A percentile compares a stretch with the other conserved stretches of the same genome.
Conservation (phyloP, 2,113 vertebrate species). For the Peromyscus californicus region DNA sequence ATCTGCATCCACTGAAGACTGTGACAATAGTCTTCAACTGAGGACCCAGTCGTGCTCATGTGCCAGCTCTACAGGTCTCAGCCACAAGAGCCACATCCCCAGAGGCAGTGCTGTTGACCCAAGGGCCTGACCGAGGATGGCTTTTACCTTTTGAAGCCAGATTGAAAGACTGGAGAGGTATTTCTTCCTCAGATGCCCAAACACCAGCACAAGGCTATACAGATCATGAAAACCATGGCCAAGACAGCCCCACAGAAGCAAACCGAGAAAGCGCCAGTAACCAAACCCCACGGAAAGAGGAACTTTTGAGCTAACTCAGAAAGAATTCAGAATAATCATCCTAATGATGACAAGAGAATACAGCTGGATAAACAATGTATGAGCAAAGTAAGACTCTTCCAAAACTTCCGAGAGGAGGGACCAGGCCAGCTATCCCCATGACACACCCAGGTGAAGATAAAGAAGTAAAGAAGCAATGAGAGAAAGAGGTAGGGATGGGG, state of each 20-base stretch:
- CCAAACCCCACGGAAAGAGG: neutral
- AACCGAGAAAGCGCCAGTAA: neutral
- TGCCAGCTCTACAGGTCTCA: neutral
- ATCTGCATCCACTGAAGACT: neutral
- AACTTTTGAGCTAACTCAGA: neutral
- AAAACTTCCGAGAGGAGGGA: neutral
- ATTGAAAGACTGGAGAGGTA: neutral
- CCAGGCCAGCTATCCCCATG: neutral
- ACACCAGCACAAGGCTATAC: neutral
- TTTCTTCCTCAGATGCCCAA: neutral
- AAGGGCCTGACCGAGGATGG: neutral
- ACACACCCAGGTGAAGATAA: neutral
- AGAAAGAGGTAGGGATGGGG: neutral
- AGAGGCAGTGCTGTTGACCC: neutral
- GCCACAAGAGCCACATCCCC: neutral
- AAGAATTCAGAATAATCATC: neutral
- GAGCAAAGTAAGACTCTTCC: neutral
- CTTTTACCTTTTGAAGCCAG: neutral
- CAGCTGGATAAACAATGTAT: neutral
- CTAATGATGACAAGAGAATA: neutral
- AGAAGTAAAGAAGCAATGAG: neutral
- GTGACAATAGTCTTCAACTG: neutral
- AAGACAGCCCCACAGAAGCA: neutral
- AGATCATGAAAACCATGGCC: neutral
- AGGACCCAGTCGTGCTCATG: neutral